These are phyloP conservation scores for Sylvietta virens DNA, from an alignment of 2,113 vertebrate species.

Conservation along the genomic window DNA sequence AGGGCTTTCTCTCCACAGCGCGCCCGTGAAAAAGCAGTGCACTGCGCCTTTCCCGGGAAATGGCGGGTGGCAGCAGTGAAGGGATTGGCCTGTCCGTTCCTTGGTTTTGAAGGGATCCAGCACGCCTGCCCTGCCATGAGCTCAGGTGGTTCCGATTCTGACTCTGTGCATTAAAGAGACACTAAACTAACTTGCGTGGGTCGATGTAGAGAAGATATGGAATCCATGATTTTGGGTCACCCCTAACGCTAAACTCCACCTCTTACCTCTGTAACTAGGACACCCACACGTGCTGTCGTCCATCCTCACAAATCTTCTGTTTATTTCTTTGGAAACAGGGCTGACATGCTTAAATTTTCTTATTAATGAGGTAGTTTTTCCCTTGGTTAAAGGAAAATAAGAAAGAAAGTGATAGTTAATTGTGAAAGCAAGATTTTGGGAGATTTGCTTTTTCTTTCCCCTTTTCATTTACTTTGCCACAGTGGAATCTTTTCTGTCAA, in stretches of 20 bases:
- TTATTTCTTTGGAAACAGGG: neutral
- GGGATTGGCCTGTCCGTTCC: too few relatives aligned
- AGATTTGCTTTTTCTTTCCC: neutral
- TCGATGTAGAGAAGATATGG: neutral
- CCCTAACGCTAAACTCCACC: neutral
- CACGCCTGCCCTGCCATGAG: neutral
- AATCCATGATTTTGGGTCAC: neutral
- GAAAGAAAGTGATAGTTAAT: neutral
- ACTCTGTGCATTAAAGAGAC: neutral
- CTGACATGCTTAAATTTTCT: neutral
- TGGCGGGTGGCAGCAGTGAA: neutral
- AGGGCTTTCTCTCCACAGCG: neutral
- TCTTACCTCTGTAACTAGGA: neutral
- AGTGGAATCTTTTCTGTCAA: neutral
- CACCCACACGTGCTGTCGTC: neutral
- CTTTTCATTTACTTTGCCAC: neutral
- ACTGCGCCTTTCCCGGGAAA: rapidly evolving
- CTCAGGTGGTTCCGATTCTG: neutral
- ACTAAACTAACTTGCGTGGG: neutral
- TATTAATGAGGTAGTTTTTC: neutral
- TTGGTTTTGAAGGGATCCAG: neutral
- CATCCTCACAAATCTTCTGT: neutral
- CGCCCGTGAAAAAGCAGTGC: rapidly evolving
- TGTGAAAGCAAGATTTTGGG: neutral
- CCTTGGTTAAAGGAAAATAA: neutral